Evolutionary conservation across 1,140 invertebrate genomes (phyloP).

Genomic region (Metaphire vulgaris): DNA sequence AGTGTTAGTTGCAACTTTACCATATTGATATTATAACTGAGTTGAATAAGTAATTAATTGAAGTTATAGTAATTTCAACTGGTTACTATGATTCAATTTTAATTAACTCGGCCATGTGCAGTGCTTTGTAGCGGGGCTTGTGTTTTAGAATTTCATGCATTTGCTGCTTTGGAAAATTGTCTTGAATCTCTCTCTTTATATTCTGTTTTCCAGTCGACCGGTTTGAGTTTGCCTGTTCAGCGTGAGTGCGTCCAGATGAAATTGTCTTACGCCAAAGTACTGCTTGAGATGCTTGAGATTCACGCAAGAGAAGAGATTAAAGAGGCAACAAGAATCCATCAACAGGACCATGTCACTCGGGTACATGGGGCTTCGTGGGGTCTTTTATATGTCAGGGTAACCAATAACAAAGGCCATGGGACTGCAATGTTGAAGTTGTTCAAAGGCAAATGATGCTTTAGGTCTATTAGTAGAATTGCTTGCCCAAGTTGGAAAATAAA

Average conservation of each 20-base stretch:
- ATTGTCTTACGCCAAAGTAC: not conserved
- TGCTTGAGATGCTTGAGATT: not conserved
- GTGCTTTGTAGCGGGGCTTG: no score
- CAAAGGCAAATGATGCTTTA: no score
- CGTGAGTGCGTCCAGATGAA: not conserved
- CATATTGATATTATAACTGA: not conserved
- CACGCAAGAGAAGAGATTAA: not conserved
- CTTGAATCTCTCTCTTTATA: not conserved
- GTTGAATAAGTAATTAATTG: not conserved
- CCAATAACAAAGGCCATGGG: no score
- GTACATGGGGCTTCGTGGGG: not conserved
- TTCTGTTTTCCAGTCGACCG: not conserved
- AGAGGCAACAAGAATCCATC: not conserved
- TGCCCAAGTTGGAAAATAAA: no score
- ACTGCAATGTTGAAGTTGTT: no score
- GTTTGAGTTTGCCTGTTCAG: not conserved
- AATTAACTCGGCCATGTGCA: no score
- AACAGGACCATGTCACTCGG: not conserved
- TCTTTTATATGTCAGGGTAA: no score
- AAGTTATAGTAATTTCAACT: not conserved
- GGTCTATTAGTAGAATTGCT: no score
- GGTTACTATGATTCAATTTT: no score
- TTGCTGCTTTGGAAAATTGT: not conserved
- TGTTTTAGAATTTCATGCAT: no score
- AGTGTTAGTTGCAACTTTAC: no score